These are phyloP conservation scores for Monopterus albus DNA, from an alignment of 2,113 vertebrate species.

Conservation along the genomic window DNA sequence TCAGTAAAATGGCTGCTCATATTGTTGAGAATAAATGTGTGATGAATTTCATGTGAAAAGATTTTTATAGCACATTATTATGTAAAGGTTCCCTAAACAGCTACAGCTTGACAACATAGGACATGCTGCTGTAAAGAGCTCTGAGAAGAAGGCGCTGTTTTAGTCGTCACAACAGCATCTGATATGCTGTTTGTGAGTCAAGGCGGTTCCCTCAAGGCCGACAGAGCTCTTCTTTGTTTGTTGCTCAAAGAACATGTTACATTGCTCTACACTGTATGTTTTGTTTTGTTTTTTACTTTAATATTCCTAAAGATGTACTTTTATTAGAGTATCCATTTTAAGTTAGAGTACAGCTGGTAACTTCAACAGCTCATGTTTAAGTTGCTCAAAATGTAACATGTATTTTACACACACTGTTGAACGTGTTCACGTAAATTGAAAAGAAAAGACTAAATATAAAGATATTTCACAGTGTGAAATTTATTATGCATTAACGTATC, in stretches of 20 bases:
- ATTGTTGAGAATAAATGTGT: neutral
- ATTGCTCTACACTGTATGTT: neutral
- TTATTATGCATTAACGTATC: too few species aligned
- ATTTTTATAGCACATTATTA: conserved; percentile 5
- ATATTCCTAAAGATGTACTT: conserved; percentile 16
- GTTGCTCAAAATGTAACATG: too few species aligned
- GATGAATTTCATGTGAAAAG: conserved; percentile 22
- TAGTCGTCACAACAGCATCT: conserved; percentile 24
- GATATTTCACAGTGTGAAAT: too few species aligned
- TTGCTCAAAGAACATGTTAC: conserved; percentile 16
- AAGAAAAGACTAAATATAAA: too few species aligned
- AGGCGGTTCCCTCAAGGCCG: conserved; percentile 40
- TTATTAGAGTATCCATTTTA: neutral
- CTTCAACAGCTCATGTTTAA: too few species aligned
- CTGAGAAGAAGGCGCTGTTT: conserved; percentile 20
- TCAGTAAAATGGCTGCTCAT: conserved; percentile 14
- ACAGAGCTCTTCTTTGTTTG: conserved; percentile 38
- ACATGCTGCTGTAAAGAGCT: conserved; percentile 15
- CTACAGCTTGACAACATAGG: conserved; percentile 15
- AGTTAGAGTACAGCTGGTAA: neutral
- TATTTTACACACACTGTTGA: too few species aligned
- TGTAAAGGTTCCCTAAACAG: conserved; percentile 37
- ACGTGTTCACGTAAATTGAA: too few species aligned
- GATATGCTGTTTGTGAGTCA: conserved; percentile 43
- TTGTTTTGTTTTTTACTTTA: conserved; percentile 4